Evolutionary conservation across 2,113 vertebrate species (phyloP), one percentile per base, ranked within the genome.

Genomic region (Cyprinodon variegatus): DNA sequence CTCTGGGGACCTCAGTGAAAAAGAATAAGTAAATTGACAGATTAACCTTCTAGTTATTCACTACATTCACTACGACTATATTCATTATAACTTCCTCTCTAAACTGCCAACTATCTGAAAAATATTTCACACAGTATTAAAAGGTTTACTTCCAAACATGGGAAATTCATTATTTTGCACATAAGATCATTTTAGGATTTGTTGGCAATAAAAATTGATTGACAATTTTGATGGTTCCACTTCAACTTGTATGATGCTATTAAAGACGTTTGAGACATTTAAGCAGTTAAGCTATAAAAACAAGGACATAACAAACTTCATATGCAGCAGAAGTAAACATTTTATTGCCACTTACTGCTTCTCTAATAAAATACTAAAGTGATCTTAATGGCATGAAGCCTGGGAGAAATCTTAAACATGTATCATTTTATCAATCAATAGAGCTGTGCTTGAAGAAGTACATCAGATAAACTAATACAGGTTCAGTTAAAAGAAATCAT

Each of bases 221-320:
- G 67, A 83, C 45, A 67, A 73, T 46, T 77, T 79, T 60, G 68
- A 65, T 61, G 81, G 65, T 50, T 80, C 65, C 61, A 70, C 40
- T 77, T 78, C 59, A 20, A 76, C 59, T 61, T 62, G 70, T 11
- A 12, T 79, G 48, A 65, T 61, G 41, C 59, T 61, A 79, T 78
- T 59, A 64, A 81, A 50, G 15, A 64, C 67, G 68, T 66, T 61
- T 4, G 74, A 75, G 20, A 61, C 70, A 84, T 88, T 80, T 74
- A 71, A 65, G 50, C 62, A 79, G 78, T 74, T 86, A 72, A 81
- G 86, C 82, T 68, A 83, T 80, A 88, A 88, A 85, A 76, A 36
- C 59, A 29, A 67, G 46, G 45, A 76, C 61, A 78, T 13, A 2
- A 80, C 60, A 57, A 37, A 67, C 71, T 69, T 14, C 2, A 65